phyloP scores from a whole-genome alignment of 2,797 vertebrate species.

The Halcyon smyrnensis region DNA sequence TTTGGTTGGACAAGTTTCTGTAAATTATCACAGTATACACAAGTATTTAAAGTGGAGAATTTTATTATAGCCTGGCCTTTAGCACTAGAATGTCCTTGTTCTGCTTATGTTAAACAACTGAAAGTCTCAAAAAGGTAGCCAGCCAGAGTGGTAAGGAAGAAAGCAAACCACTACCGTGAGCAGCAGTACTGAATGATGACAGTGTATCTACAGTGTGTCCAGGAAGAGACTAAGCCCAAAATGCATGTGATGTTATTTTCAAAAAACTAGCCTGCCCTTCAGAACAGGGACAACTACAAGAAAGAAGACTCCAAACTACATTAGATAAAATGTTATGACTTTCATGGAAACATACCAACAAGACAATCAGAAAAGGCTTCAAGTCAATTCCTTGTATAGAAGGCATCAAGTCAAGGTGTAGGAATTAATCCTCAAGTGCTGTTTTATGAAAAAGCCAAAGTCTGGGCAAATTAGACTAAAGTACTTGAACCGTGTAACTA shows the following conservation, averaged over 20 bases:
- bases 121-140: background rate
- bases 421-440: background rate
- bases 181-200: background rate
- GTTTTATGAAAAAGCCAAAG: background rate
- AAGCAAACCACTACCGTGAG: constrained; percentile 3
- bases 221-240: background rate
- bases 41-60: background rate
- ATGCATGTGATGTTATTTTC: background rate
- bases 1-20: background rate
- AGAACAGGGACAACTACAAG: background rate
- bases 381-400: background rate
- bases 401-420: background rate
- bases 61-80: background rate
- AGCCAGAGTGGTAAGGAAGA: background rate
- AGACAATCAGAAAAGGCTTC: background rate
- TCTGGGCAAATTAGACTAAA: background rate
- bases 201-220: background rate
- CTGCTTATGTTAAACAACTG: background rate
- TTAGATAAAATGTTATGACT: background rate
- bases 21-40: background rate
- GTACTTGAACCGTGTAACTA: background rate
- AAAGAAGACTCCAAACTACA: background rate
- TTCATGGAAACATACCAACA: background rate
- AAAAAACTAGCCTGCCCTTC: background rate
- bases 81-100: background rate